These are phyloP conservation scores for Blastobasis lacticolella DNA, from an alignment of 2,888 invertebrate species.

Conservation along the genomic window DNA sequence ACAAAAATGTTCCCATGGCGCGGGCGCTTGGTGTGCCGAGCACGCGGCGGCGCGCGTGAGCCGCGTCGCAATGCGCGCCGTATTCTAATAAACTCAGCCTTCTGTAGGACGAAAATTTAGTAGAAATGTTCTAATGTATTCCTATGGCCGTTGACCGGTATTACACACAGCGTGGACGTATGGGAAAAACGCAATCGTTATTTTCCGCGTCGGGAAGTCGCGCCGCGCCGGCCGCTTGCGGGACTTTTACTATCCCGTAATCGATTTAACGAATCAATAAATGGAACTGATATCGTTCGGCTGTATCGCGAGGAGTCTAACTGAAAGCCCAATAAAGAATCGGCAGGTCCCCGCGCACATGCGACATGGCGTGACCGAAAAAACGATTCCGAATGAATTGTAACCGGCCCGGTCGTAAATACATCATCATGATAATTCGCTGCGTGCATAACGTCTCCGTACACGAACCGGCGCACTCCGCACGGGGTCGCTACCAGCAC, in stretches of 20 bases:
- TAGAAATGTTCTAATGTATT: slow-evolving; percentile 73
- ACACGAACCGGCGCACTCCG: slow-evolving; percentile 29
- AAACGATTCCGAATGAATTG: slow-evolving; percentile 63
- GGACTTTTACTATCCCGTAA: slow-evolving; percentile 26
- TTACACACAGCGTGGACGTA: slow-evolving; percentile 28
- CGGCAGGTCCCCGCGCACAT: slow-evolving; percentile 56
- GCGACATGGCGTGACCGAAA: slow-evolving; percentile 72
- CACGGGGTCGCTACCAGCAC: slow-evolving; percentile 1
- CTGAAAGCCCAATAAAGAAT: slow-evolving; percentile 55
- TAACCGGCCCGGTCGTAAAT: slow-evolving; percentile 55
- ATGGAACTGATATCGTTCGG: slow-evolving; percentile 39
- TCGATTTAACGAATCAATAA: slow-evolving; percentile 31
- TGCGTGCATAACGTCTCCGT: slow-evolving; percentile 36
- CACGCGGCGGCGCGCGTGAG: slow-evolving; percentile 65
- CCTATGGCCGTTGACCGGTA: slow-evolving; percentile 65
- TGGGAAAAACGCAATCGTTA: slow-evolving; percentile 11
- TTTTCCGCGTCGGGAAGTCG: slow-evolving; percentile 19
- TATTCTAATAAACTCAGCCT: slow-evolving; percentile 73
- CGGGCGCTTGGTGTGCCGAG: slow-evolving; percentile 57
- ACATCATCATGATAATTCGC: slow-evolving; percentile 61
- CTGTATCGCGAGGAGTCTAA: slow-evolving; percentile 45
- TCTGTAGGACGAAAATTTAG: slow-evolving; percentile 74
- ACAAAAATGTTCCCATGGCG: slow-evolving; percentile 75
- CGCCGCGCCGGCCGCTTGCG: too few relatives aligned
- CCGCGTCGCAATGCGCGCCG: slow-evolving; percentile 54